phyloP scores from a whole-genome alignment of 2,888 invertebrate species.

The Spodoptera littoralis region DNA sequence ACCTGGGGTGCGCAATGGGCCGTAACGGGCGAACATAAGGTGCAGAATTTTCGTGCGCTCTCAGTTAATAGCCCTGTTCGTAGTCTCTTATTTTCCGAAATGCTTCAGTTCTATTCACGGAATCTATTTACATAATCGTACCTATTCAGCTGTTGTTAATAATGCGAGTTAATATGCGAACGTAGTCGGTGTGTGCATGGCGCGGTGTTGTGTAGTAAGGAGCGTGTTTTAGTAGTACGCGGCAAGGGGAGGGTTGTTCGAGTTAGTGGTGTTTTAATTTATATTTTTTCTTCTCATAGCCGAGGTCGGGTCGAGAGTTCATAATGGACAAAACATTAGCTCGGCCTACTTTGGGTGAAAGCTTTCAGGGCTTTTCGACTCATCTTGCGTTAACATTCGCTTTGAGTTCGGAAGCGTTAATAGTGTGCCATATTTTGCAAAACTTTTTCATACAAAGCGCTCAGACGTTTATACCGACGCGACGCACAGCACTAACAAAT shows the following conservation, averaged over 20 bases:
- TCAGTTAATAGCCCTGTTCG: slow-evolving; percentile 59
- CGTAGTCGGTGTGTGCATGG: slow-evolving; percentile 37
- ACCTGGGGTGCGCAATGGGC: slow-evolving; percentile 84
- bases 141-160: slow-evolving; percentile 58
- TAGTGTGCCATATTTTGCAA: slow-evolving; percentile 50
- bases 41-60: slow-evolving; percentile 58
- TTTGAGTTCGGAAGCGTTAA: slow-evolving; percentile 59
- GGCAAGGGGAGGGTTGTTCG: slow-evolving; percentile 60
- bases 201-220: slow-evolving; percentile 36
- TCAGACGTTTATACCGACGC: slow-evolving; percentile 23
- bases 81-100: slow-evolving; percentile 58
- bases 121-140: slow-evolving; percentile 62
- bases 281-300: slow-evolving; percentile 73
- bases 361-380: slow-evolving; percentile 81
- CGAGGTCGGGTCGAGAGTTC: slow-evolving; percentile 70
- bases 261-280: slow-evolving; percentile 74
- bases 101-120: slow-evolving; percentile 53
- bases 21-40: slow-evolving; percentile 71
- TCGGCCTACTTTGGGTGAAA: slow-evolving; percentile 79
- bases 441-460: slow-evolving; percentile 43
- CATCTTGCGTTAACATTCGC: slow-evolving; percentile 71
- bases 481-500: slow-evolving; percentile 20
- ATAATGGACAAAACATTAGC: slow-evolving; percentile 86
- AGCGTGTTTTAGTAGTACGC: slow-evolving; percentile 56
- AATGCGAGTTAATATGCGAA: slow-evolving; percentile 52